phyloP scores from a whole-genome alignment of 2,797 vertebrate species.

The Macroramphosus scolopax region DNA sequence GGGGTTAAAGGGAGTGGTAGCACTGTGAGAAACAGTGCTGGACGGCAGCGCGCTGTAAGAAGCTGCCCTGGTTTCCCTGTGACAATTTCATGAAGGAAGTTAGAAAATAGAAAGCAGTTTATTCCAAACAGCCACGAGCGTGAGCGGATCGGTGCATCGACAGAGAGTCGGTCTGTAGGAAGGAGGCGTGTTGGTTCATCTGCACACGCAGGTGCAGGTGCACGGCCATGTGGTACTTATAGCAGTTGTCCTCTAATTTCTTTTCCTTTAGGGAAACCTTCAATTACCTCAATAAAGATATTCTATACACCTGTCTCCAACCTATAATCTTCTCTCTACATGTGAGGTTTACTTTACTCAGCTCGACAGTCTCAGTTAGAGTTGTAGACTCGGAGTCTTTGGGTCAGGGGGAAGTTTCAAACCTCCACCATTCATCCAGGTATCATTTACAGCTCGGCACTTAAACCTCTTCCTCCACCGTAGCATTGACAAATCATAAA shows the following conservation, averaged over 20 bases:
- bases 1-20: conserved; percentile 23
- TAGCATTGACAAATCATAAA: too few species aligned
- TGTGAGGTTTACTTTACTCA: conserved; percentile 32
- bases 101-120: too few species aligned
- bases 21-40: conserved; percentile 46
- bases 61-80: conserved; percentile 12
- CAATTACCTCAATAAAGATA: conserved; percentile 49
- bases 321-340: conserved; percentile 37
- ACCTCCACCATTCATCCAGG: conserved; percentile 22
- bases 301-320: conserved; percentile 25
- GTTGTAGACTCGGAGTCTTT: conserved; percentile 12
- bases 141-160: conserved; percentile 8
- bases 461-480: not conserved
- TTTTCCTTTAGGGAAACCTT: conserved; percentile 29
- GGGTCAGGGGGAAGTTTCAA: conserved; percentile 33
- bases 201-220: conserved; percentile 24
- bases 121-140: conserved; percentile 4
- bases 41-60: conserved; percentile 16
- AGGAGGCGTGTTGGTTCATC: conserved; percentile 6
- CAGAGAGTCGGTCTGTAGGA: not conserved
- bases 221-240: conserved; percentile 15
- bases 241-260: conserved; percentile 50
- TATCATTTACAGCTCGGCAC: conserved; percentile 1
- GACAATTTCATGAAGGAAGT: too few species aligned
- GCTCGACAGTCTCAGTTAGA: conserved; percentile 23